Conservation (phyloP, 2,113 vertebrate genomes). For the Microtus pennsylvanicus region DNA sequence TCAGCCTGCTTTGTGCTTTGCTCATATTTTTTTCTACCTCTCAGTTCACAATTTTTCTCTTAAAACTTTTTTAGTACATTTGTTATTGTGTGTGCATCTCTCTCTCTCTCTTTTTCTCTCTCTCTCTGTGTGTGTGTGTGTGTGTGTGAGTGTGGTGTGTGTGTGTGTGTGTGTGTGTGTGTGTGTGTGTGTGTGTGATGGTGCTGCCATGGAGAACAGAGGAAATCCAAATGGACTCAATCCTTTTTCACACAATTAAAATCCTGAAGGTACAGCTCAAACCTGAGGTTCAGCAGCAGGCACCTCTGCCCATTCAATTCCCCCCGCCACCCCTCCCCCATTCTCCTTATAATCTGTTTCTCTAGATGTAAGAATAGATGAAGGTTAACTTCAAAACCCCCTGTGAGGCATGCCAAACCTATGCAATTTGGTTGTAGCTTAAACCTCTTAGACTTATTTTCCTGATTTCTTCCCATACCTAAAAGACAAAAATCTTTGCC, state of each 20-base stretch:
- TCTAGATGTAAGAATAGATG: neutral
- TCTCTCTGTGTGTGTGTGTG: neutral
- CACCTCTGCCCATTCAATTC: neutral
- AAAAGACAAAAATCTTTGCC: neutral
- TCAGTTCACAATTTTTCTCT: neutral
- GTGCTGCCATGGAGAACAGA: neutral
- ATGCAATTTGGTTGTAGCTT: neutral
- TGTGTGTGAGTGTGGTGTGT: neutral
- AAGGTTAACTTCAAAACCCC: neutral
- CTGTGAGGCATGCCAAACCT: neutral
- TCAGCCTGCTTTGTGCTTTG: neutral
- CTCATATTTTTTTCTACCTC: neutral
- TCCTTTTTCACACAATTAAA: neutral
- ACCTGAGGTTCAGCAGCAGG: neutral
- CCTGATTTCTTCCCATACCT: neutral
- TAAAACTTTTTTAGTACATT: neutral
- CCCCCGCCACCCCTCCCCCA: fast-evolving
- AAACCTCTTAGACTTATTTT: neutral
- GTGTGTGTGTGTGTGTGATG: neutral
- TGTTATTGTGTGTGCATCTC: neutral
- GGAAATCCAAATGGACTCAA: neutral
- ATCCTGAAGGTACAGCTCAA: neutral
- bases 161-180: neutral
- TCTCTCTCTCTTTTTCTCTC: neutral
- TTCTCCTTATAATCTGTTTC: too few species aligned